These are phyloP conservation scores for Artemia sp. DNA, from an alignment of 2,888 invertebrate species.

Conservation along the genomic window DNA sequence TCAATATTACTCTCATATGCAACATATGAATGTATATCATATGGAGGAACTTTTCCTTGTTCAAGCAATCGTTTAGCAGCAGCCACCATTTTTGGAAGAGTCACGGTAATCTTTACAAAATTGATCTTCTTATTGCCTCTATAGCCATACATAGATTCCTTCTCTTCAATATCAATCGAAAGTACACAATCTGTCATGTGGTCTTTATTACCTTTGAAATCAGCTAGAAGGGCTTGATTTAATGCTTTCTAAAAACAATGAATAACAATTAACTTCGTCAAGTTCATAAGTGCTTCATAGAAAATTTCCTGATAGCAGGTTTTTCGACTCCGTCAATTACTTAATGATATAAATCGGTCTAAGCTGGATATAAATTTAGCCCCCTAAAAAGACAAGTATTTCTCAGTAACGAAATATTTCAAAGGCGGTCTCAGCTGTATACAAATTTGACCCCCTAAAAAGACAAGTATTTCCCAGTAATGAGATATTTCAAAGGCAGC, in stretches of 20 bases:
- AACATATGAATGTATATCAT: conserved; percentile 33
- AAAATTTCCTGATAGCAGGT: too few relatives aligned
- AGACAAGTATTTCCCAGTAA: too few relatives aligned
- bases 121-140: conserved; percentile 48
- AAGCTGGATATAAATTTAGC: too few relatives aligned
- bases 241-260: conserved; percentile 42
- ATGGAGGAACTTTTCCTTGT: conserved; percentile 39
- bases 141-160: conserved; percentile 75
- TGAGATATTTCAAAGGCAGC: too few relatives aligned
- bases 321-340: too few relatives aligned
- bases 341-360: too few relatives aligned
- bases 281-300: too few relatives aligned
- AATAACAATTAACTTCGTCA: not conserved
- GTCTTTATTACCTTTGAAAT: conserved; percentile 39
- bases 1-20: conserved; percentile 89
- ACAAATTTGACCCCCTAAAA: too few relatives aligned
- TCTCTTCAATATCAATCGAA: conserved; percentile 59
- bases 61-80: conserved; percentile 68
- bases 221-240: conserved; percentile 56
- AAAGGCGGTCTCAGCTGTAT: too few relatives aligned
- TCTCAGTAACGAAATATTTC: too few relatives aligned
- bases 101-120: conserved; percentile 44
- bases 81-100: conserved; percentile 61
- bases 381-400: too few relatives aligned
- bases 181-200: conserved; percentile 33